phyloP scores from a whole-genome alignment of 1,140 invertebrate genomes.

The Eurosta solidaginis region DNA sequence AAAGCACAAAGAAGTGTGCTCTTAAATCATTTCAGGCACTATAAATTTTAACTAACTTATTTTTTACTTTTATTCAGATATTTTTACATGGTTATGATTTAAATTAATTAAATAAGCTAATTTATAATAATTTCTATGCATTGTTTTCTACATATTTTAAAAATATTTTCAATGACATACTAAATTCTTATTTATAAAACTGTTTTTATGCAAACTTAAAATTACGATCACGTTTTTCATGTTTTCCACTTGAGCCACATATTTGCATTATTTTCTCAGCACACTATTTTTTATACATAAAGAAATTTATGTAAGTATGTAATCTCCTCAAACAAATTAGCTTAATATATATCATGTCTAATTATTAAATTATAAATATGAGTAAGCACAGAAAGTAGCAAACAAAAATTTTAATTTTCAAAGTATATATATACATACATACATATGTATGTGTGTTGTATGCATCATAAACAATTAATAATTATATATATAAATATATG shows the following conservation, averaged over 20 bases:
- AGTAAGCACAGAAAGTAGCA: constrained; percentile 17
- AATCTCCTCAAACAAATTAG: constrained; percentile 14
- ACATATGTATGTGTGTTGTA: constrained; percentile 1
- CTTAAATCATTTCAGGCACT: constrained; percentile 19
- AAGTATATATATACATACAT: background rate
- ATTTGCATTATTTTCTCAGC: background rate
- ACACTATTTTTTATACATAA: background rate
- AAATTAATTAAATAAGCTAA: background rate
- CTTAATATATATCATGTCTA: background rate
- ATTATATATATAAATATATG: background rate
- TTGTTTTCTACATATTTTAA: background rate
- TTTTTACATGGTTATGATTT: background rate
- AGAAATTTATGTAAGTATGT: background rate
- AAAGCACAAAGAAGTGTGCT: background rate
- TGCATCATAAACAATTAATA: too few relatives aligned
- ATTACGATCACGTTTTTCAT: constrained; percentile 1
- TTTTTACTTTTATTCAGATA: constrained; percentile 1
- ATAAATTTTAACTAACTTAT: background rate
- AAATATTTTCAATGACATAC: background rate
- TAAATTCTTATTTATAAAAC: background rate
- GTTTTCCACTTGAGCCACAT: background rate
- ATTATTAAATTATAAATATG: constrained; percentile 3
- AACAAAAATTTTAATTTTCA: background rate
- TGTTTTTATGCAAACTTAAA: constrained; percentile 17
- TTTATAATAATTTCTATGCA: background rate